A percentile compares a stretch with the other conserved stretches of the same genome.
phyloP scores from a whole-genome alignment of 2,113 vertebrate genomes.

The Penelope pileata region DNA sequence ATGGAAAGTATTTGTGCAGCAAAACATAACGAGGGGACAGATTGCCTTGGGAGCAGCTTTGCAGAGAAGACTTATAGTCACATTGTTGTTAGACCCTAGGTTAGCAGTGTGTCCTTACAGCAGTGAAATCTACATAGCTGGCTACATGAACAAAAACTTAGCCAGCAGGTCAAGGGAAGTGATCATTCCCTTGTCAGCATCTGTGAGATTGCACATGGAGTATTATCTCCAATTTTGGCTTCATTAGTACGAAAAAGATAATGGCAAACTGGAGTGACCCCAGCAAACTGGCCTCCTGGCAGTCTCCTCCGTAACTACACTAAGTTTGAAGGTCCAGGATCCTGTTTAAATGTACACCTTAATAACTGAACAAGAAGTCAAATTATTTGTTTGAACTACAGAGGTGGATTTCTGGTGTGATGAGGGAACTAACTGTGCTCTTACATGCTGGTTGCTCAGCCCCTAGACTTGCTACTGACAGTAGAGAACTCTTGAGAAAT shows the following conservation, averaged over 20 bases:
- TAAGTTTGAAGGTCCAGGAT: background rate
- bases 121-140: background rate
- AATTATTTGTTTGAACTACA: background rate
- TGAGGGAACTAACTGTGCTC: background rate
- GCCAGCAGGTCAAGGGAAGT: background rate
- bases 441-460: background rate
- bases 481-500: background rate
- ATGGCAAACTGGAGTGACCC: background rate
- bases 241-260: background rate
- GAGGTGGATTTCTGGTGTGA: background rate
- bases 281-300: background rate
- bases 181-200: background rate
- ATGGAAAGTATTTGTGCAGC: background rate
- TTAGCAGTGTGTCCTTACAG: background rate
- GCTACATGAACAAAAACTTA: background rate
- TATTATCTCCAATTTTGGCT: background rate
- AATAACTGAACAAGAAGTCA: background rate
- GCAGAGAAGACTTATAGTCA: background rate
- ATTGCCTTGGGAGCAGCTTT: background rate
- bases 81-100: background rate
- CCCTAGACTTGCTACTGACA: background rate
- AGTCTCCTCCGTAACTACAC: background rate
- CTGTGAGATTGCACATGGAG: background rate
- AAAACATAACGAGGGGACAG: background rate
- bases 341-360: background rate